Evolutionary conservation across 2,113 vertebrate species (phyloP), one percentile per base, ranked within the genome.

Genomic region (Pogona vitticeps): DNA sequence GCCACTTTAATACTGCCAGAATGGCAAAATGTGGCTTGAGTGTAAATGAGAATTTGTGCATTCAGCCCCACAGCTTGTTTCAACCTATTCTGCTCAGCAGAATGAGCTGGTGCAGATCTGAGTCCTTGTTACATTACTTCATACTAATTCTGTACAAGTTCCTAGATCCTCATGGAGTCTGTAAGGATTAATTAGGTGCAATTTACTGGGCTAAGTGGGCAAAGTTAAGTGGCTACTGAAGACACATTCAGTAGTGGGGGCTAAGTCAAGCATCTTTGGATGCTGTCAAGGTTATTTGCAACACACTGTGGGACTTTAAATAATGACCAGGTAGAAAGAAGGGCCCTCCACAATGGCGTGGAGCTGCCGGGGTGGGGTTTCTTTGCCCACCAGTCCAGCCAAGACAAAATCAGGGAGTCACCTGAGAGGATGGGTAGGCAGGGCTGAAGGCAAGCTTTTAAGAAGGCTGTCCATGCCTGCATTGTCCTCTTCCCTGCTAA

Each of bases 1-100:
- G 72, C 61, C 73, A 76, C 58, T 84, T 84, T 67, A 76, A 52
- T 28, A 85, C 40, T 76, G 59, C 83, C 31, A 67, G 73, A 77
- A 56, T 67, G n/a, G 31, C 23, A 67, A 67, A 52, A 76, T 85
- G 73, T 77, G 83, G 36, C 83, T 85, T 52, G 73, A 67, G 31
- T 77, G 61, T 18, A 52, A 77, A 77, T 85, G 59, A 85, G 61
- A 67, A 36, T 77, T 18, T 42, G 21, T 65, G 58, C 38, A 33
- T 76, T 14, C 58, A 63, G 63, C 63, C 46, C 38, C 80, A 71
- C n/a, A 36, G 13, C 13, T 33, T 20, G 56, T 36, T 56, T 71
- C 46, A 33, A 17, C 18, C 40, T 68, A 81, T 20, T 68, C 2
- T 26, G 10, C 17, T 81, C 21, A 56, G 28, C 40, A 2, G 40